Base-by-base conservation (phyloP, 2,113 vertebrate species). In the Takifugu flavidus region DNA sequence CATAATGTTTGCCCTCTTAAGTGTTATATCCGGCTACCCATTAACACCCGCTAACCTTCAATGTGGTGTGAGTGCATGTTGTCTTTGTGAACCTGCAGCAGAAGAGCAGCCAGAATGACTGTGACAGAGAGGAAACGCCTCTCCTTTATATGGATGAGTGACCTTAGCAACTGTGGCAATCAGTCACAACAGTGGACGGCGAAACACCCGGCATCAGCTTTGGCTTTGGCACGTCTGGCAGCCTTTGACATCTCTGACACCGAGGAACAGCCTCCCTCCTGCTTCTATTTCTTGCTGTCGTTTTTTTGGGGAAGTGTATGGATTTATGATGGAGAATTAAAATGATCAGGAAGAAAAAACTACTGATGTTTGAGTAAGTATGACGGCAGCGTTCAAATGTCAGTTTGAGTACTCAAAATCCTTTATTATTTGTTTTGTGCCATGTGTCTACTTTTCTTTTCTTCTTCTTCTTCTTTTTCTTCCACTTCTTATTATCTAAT, bases 291-390 rank as follows among this genome's bases (percentile, higher is more conserved):
- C 44, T 56, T 27, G 15, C 29, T 59, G 55, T 25, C 20, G 64
- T 53, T 46, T 70, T 70, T 56, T 74, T 62, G 54, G 61, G 64
- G 65, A 59, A 56, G 59, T 78, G 52, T 46, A 26, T 46, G 7
- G 67, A 86, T 72, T 77, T 77, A 85, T 50, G 61, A 90, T 91
- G 90, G 88, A 86, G 66, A 78, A 69, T 68, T 90, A 88, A 89
- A 74, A 84, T 80, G 81, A 67, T 80, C 76, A 84, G 73, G 65
- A 87, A 85, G 78, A 91, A 86, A 86, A 90, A 88, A 76, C 79
- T 80, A 53, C 77, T 76, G 70, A 77, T 83, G 82, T 70, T 82
- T 75, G 80, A 80, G 89, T 91, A 70, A 90, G 90, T 90, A 82
- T 79, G 15, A 12, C 8, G 10, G 25, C 25, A 49, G 13, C 29